Evolutionary conservation across 2,888 invertebrate species (phyloP).

Genomic region (Ophion costatus): DNA sequence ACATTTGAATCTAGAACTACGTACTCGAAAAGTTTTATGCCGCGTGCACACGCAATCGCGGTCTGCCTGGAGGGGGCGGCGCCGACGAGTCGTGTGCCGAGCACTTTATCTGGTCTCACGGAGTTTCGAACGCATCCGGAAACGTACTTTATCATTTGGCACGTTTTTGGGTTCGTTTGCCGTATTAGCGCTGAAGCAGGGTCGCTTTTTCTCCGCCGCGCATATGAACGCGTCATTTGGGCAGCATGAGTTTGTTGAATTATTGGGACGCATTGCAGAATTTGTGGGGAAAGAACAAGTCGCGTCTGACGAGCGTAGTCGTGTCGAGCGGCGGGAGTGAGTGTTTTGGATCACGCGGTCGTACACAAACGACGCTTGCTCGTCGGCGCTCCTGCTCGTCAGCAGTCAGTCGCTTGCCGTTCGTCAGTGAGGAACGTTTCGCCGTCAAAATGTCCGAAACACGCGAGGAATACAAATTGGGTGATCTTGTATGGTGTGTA

Average conservation of each 20-base stretch:
- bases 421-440: conserved; percentile 71
- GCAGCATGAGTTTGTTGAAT: conserved; percentile 51
- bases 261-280: conserved; percentile 62
- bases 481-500: conserved; percentile 89
- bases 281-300: conserved; percentile 59
- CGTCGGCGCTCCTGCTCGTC: conserved; percentile 64
- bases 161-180: conserved; percentile 39
- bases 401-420: conserved; percentile 81
- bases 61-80: neutral
- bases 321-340: conserved; percentile 64
- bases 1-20: neutral
- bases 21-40: neutral
- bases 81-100: neutral
- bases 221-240: neutral
- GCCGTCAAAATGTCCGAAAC: conserved; percentile 83
- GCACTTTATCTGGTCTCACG: conserved; percentile 53
- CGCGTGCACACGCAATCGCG: neutral
- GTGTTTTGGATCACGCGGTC: conserved; percentile 76
- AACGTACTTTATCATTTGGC: conserved; percentile 48
- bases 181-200: conserved; percentile 30
- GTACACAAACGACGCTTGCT: conserved; percentile 79
- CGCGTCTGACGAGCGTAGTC: conserved; percentile 65
- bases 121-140: conserved; percentile 67
- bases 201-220: neutral
- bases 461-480: conserved; percentile 86